A percentile compares a stretch with the other conserved stretches of the same genome.
Evolutionary conservation across 1,140 invertebrate species (phyloP).

Genomic region (Aphidius ervi): DNA sequence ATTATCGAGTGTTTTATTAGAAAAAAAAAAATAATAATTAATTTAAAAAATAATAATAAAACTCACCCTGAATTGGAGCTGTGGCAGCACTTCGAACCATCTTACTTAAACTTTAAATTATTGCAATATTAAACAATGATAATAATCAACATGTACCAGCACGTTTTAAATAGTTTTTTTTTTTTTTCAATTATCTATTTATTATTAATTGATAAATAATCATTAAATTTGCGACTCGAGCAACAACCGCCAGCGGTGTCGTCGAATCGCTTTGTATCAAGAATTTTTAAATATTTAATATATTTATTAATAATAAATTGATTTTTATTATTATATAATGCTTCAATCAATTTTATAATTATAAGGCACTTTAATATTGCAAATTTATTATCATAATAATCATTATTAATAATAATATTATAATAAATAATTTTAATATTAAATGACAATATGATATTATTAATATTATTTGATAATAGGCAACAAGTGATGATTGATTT

Average conservation of each 20-base stretch:
- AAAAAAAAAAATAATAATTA: not conserved
- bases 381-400: not conserved
- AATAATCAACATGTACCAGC: constrained; percentile 1
- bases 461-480: not conserved
- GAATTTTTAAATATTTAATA: too few species aligned
- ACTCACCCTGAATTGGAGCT: constrained; percentile 30
- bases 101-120: constrained; percentile 1
- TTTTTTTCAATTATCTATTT: constrained; percentile 2
- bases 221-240: not conserved
- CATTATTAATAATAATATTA: not conserved
- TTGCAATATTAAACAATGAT: constrained; percentile 18
- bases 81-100: constrained; percentile 33
- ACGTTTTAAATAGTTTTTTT: constrained; percentile 8
- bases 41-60: not conserved
- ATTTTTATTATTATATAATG: not conserved
- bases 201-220: not conserved
- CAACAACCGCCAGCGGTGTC: constrained; percentile 22
- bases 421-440: not conserved
- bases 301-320: not conserved
- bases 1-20: constrained; percentile 7
- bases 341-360: constrained; percentile 1
- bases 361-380: constrained; percentile 21
- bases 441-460: not conserved
- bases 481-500: too few species aligned
- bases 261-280: not conserved